phyloP scores from a whole-genome alignment of 1,140 invertebrate species.

The Drosophila rufa region DNA sequence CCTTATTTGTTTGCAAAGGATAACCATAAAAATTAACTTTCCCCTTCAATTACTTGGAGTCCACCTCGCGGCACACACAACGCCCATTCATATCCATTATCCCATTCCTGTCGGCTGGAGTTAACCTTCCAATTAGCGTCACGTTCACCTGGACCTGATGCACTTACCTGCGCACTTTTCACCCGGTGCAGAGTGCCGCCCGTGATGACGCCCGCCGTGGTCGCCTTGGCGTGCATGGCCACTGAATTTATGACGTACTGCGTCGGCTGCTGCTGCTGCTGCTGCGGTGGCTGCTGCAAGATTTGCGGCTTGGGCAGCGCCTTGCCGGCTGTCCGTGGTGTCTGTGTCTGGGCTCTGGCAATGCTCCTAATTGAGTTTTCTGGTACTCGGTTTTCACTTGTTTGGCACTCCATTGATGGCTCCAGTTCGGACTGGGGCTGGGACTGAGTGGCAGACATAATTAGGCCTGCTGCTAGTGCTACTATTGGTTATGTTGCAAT shows the following conservation, averaged over 20 bases:
- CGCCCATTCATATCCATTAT: slow-evolving; percentile 25
- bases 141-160: slow-evolving; percentile 31
- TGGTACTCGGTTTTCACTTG: slow-evolving; percentile 75
- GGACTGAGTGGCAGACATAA: slow-evolving; percentile 61
- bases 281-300: slow-evolving; percentile 32
- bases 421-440: slow-evolving; percentile 34
- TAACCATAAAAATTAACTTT: neutral
- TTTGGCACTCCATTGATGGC: slow-evolving; percentile 67
- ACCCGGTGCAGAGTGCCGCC: slow-evolving; percentile 71
- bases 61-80: neutral
- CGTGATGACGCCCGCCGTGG: slow-evolving; percentile 65
- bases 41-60: neutral
- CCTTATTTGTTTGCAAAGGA: neutral
- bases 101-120: slow-evolving; percentile 12
- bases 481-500: slow-evolving; percentile 32
- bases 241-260: slow-evolving; percentile 81
- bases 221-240: slow-evolving; percentile 74
- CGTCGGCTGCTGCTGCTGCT: slow-evolving; percentile 40
- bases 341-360: slow-evolving; percentile 47
- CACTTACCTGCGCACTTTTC: slow-evolving; percentile 71
- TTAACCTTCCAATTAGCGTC: slow-evolving; percentile 65
- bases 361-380: slow-evolving; percentile 81
- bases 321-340: slow-evolving; percentile 1
- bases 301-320: slow-evolving; percentile 39
- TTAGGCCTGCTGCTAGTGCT: slow-evolving; percentile 41